These are phyloP conservation scores for chimpanzee (Pan troglodytes) DNA, from an alignment of 2,113 vertebrate species.

Conservation along the genomic window NHGRI_mPanTro3-v2.1_pri NC_072407.2:59735001-59735500, in stretches of 20 bases:
- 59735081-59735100: neutral
- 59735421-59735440: slow-evolving; percentile 68
- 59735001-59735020: neutral
- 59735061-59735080: neutral
- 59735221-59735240: neutral
- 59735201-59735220: neutral
- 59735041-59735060: neutral
- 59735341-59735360: neutral
- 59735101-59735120: neutral
- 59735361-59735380: neutral
- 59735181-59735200: neutral
- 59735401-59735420: neutral
- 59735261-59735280: neutral
- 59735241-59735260: neutral
- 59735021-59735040: too few species aligned
- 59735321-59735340: neutral
- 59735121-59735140: neutral
- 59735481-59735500: neutral
- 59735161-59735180: neutral
- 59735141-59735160: neutral
- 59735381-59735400: neutral
- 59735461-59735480: slow-evolving; percentile 46
- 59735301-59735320: neutral
- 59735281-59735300: neutral
- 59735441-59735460: slow-evolving; percentile 56